These are phyloP conservation scores for Syngnathus rostellatus DNA, from an alignment of 2,797 vertebrate species.

Conservation along the genomic window DNA sequence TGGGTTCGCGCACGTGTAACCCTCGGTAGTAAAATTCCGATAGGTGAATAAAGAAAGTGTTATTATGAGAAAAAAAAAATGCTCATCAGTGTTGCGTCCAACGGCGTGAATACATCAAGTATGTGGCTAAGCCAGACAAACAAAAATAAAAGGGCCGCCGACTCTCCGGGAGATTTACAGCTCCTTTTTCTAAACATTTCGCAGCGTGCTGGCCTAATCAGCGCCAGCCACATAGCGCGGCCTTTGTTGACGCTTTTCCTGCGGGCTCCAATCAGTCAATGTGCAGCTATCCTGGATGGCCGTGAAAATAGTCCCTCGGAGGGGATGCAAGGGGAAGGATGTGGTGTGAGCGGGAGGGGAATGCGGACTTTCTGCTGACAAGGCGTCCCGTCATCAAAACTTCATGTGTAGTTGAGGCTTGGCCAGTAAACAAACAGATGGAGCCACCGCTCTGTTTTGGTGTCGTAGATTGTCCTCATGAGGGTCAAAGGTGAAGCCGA, in stretches of 20 bases:
- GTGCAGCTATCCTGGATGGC: conserved; percentile 49
- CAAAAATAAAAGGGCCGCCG: neutral
- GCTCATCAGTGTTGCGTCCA: conserved; percentile 14
- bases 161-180: conserved; percentile 12
- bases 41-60: conserved; percentile 16
- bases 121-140: conserved; percentile 7
- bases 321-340: conserved; percentile 59
- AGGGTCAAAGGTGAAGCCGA: neutral
- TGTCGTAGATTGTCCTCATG: neutral
- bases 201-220: conserved; percentile 26
- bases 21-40: neutral
- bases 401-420: conserved; percentile 1
- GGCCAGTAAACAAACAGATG: conserved; percentile 9
- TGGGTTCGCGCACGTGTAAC: neutral
- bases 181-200: conserved; percentile 23
- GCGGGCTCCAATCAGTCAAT: conserved; percentile 43
- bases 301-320: conserved; percentile 43
- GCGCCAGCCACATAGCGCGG: conserved; percentile 16
- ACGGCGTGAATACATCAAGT: conserved; percentile 19
- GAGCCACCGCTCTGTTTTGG: neutral
- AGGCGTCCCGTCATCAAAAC: conserved; percentile 39
- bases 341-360: conserved; percentile 49
- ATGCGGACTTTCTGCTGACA: conserved; percentile 64
- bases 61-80: conserved; percentile 13
- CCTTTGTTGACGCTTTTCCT: conserved; percentile 50